phyloP scores from a whole-genome alignment of 2,797 vertebrate genomes.

The Halcyon leucocephala region DNA sequence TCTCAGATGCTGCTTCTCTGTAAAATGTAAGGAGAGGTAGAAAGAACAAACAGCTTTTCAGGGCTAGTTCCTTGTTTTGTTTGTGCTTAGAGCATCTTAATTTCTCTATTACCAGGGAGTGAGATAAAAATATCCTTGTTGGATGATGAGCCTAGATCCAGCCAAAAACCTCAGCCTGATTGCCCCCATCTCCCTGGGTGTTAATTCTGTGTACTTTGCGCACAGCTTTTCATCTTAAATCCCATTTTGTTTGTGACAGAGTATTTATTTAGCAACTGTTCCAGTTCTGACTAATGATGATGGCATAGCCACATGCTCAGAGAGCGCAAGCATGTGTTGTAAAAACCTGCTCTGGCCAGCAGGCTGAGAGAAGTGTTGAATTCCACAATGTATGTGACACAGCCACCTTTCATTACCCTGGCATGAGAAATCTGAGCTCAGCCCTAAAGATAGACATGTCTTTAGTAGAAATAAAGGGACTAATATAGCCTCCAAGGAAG shows the following conservation, averaged over 20 bases:
- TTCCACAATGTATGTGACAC: conserved; percentile 31
- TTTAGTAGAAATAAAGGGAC: conserved; percentile 49
- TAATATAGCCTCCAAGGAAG: conserved; percentile 44
- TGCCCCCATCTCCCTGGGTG: background rate
- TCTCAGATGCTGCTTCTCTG: background rate
- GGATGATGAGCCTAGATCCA: background rate
- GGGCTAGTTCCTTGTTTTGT: background rate
- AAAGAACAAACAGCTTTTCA: background rate
- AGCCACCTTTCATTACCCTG: conserved; percentile 41
- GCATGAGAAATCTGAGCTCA: conserved; percentile 44
- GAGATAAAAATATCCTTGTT: conserved; percentile 10
- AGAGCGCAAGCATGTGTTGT: background rate
- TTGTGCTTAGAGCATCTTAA: background rate
- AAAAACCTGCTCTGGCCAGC: conserved; percentile 31
- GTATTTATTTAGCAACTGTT: conserved; percentile 41
- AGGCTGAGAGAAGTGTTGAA: conserved; percentile 30
- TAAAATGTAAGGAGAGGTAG: background rate
- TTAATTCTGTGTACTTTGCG: conserved; percentile 33
- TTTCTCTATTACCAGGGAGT: background rate
- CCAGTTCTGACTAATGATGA: conserved; percentile 26
- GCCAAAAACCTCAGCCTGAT: conserved; percentile 2
- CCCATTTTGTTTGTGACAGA: conserved; percentile 4
- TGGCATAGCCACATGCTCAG: background rate
- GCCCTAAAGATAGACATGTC: conserved; percentile 54
- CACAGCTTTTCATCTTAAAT: conserved; percentile 39